phyloP scores from a whole-genome alignment of 1,140 invertebrate species.

The Anastrepha ludens region DNA sequence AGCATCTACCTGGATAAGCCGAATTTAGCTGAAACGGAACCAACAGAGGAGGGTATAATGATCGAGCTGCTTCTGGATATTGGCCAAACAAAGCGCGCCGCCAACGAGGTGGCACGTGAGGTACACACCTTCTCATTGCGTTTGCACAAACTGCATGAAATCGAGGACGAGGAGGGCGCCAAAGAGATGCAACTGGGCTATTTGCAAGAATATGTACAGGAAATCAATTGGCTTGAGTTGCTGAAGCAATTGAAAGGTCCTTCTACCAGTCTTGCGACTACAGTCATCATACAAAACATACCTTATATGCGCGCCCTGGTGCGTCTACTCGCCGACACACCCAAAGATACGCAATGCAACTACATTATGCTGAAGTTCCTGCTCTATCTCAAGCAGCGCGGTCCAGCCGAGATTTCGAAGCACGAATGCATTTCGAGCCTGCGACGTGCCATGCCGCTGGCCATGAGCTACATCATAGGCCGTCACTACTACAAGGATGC shows the following conservation, averaged over 20 bases:
- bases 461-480: slow-evolving; percentile 67
- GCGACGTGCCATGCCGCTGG: slow-evolving; percentile 67
- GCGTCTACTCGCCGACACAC: slow-evolving; percentile 60
- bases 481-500: slow-evolving; percentile 60
- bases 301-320: slow-evolving; percentile 65
- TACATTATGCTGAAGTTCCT: slow-evolving; percentile 69
- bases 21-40: slow-evolving; percentile 63
- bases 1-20: slow-evolving; percentile 70
- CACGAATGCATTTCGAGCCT: slow-evolving; percentile 67
- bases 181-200: slow-evolving; percentile 70
- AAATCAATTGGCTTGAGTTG: slow-evolving; percentile 65
- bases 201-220: slow-evolving; percentile 64
- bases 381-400: slow-evolving; percentile 66
- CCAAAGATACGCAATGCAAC: slow-evolving; percentile 64
- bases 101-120: slow-evolving; percentile 66
- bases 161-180: slow-evolving; percentile 69
- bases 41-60: slow-evolving; percentile 69
- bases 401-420: slow-evolving; percentile 66
- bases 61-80: slow-evolving; percentile 70
- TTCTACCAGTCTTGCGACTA: slow-evolving; percentile 56
- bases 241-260: slow-evolving; percentile 60
- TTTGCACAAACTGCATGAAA: slow-evolving; percentile 67
- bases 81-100: slow-evolving; percentile 68
- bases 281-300: slow-evolving; percentile 68
- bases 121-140: slow-evolving; percentile 65